phyloP scores from a whole-genome alignment of 2,113 vertebrate genomes.

The Urocitellus parryii region DNA sequence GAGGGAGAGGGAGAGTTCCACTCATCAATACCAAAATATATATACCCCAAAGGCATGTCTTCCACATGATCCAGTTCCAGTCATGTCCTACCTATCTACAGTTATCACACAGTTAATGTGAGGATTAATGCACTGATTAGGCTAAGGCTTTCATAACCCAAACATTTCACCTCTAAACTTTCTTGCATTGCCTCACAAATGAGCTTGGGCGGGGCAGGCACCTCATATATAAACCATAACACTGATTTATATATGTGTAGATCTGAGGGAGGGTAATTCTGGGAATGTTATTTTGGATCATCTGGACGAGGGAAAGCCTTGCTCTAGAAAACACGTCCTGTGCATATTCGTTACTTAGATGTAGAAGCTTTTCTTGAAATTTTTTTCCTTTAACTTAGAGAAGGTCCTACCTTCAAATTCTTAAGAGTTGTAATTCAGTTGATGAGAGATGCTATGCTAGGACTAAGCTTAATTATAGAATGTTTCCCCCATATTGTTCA shows the following conservation, averaged over 20 bases:
- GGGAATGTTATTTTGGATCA: neutral
- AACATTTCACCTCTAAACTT: too few species aligned
- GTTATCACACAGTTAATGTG: too few species aligned
- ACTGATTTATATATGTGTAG: neutral
- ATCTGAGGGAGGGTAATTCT: neutral
- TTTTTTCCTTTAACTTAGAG: neutral
- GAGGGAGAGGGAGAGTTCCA: too few species aligned
- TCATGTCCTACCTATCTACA: too few species aligned
- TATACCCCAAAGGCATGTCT: too few species aligned
- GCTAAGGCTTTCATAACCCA: too few species aligned
- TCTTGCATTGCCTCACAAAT: too few species aligned
- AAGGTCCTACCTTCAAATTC: constrained; percentile 29
- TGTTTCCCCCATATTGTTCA: neutral
- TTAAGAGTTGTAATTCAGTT: neutral
- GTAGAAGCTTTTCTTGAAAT: neutral
- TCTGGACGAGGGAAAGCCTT: neutral
- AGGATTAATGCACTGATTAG: too few species aligned
- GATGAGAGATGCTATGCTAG: neutral
- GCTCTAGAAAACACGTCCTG: neutral
- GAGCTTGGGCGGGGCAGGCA: too few species aligned
- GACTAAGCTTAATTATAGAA: neutral
- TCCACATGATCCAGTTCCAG: too few species aligned
- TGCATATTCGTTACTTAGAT: neutral
- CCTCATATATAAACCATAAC: too few species aligned
- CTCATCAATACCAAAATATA: too few species aligned